Percentiles rank a stretch among this genome's conserved stretches.
phyloP scores from a whole-genome alignment of 2,888 invertebrate genomes.

The Hypselothyrea guttata region DNA sequence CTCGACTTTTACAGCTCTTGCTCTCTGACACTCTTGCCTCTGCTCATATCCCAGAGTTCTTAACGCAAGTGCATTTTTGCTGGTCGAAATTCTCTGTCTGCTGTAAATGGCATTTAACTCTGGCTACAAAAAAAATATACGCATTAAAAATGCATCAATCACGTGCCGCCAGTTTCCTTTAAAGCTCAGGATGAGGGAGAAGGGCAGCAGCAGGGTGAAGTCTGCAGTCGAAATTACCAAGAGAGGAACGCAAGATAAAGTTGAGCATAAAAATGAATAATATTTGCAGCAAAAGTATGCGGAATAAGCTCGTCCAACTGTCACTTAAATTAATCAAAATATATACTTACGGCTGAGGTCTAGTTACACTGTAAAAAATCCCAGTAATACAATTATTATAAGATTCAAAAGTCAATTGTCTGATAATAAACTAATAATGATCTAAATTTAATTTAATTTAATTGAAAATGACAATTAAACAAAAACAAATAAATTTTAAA shows the following conservation, averaged over 20 bases:
- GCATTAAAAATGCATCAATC: slow-evolving; percentile 80
- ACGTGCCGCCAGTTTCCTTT: slow-evolving; percentile 43
- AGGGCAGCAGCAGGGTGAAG: background rate
- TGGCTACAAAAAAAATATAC: slow-evolving; percentile 40
- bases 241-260: slow-evolving; percentile 50
- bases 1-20: slow-evolving; percentile 10
- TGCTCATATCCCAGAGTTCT: slow-evolving; percentile 5
- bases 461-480: too few species aligned
- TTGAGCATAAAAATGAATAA: slow-evolving; percentile 52
- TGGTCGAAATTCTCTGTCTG: slow-evolving; percentile 22
- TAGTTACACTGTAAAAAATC: slow-evolving; percentile 12
- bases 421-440: too few species aligned
- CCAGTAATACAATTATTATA: background rate
- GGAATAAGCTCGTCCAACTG: slow-evolving; percentile 23
- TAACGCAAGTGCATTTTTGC: slow-evolving; percentile 3
- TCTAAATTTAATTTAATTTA: too few species aligned
- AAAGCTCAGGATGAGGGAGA: background rate
- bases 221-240: slow-evolving; percentile 33
- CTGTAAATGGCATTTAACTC: slow-evolving; percentile 40
- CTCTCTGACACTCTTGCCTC: slow-evolving; percentile 40
- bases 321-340: slow-evolving; percentile 60
- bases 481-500: too few species aligned
- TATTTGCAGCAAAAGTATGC: slow-evolving; percentile 43
- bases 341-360: slow-evolving; percentile 20
- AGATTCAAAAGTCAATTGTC: too few species aligned